Base-by-base conservation (phyloP, 2,888 invertebrate genomes). In the Parthenolecanium corni region DNA sequence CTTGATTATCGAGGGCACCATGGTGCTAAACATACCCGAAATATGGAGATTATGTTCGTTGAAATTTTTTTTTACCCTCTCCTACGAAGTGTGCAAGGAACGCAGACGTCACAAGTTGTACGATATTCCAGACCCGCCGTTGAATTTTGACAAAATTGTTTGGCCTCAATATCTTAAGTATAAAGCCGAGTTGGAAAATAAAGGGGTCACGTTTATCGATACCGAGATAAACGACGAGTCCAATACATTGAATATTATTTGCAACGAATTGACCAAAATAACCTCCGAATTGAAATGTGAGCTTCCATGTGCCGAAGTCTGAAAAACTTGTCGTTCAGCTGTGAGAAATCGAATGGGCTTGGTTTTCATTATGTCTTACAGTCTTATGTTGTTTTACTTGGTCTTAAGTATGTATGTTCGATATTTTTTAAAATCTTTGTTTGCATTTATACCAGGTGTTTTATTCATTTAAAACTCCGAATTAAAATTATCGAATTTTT, bases 81-180 rank as follows among this genome's bases (percentile, higher is more conserved):
- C 58, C 6, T 58, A 58, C 16, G 47, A 47, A 20, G 21, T 58
- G 3, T 36, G 49, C 16, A 47, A 49, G n/a, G 47, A 58, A 23
- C 31, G 58, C 21, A 23, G 58, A 31, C 47, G 11, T 23, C 49
- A 23, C 5, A 47, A 58, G 16, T 31, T 25, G 14, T 58, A 49
- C 36, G 58, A 49, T n/a, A 49, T 49, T n/a, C 58, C 58, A 25
- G 58, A 58, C 21, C 58, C 58, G 11, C 58, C 58, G 1, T 16
- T 49, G 36, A 58, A 58, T n/a, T 58, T 58, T 18, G 58, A 58
- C 38, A 44, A 46, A 38, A 49, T 58, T 11, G 58, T 58, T 2
- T 58, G 58, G 58, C 58, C 58, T 14, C 31, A 46, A n/a, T 49
- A 58, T 23, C 23, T 58, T 14, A 38, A 51, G 21, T 47, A 58